Base-by-base conservation (phyloP, 2,888 invertebrate species). In the Nomada flava region DNA sequence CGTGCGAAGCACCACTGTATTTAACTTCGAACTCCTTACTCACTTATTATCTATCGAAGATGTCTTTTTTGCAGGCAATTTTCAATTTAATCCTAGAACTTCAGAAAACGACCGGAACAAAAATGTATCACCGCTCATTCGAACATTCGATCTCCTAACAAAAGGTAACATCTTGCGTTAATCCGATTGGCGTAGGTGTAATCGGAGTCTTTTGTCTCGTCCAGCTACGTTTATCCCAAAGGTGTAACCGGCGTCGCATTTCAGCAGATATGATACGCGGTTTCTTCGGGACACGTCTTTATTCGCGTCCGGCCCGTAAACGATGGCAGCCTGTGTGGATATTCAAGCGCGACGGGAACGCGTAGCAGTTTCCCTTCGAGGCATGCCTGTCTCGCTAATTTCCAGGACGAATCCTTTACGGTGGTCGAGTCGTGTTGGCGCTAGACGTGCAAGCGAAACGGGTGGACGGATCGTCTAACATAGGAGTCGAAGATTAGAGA, bases 261-360 rank as follows among this genome's bases (percentile, higher is more conserved):
- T 59, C 64, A 60, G 26, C 36, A 20, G 50, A 42, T 53, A 47
- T 55, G 63, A 79, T 64, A 79, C 79, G 79, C 75, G 78, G 60
- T 76, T 72, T 72, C n/a, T 62, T 42, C 29, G 57, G 15, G 55
- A 62, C 53, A 36, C 67, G 71, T 76, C 71, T 76, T 36, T 72
- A 42, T 44, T 65, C 65, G 47, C 36, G 20, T 59, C 65, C 47
- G 2, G 44, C 3, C n/a, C n/a, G 36, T 36, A 60, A 71, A 67
- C 71, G 67, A 71, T n/a, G 36, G n/a, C 18, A 9, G 29, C 13
- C 18, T 44, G 60, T 4, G 20, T 15, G 47, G 18, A 26, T 26
- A 11, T 23, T 1, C 1, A 47, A 59, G 11, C 23, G 11, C 18
- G 20, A 26, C 20, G 36, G 13, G 36, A 26, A 63, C 60, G 29